Evolutionary conservation across 2,888 invertebrate genomes (phyloP), one percentile per base, ranked within the genome.

Genomic region (Cephus nigrinus): DNA sequence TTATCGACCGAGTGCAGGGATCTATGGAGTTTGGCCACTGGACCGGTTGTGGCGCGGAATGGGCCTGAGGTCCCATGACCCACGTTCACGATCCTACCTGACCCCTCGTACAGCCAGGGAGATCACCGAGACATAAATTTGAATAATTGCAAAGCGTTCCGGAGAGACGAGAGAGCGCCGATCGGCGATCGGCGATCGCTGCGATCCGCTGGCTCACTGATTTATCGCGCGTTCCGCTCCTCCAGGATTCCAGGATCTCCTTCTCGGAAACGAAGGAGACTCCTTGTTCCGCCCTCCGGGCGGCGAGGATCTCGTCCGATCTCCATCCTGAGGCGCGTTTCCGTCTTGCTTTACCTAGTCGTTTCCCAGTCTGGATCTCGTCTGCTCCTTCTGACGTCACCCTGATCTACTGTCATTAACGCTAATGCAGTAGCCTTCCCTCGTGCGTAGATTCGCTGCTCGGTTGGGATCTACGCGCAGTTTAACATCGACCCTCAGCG

Each of bases 381-480:
- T 74, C 76, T 76, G 76, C 36, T 36, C 55, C 73, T 68, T 76
- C 55, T 79, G 72, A 34, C 31, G 40, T 40, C 71, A 71, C 76
- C 12, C 73, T 35, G 40, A 73, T 69, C 73, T 36, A 75, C 23
- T 1, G 55, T 30, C 36, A 55, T 68, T 69, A 69, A 74, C 75
- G 77, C 75, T 55, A 77, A 71, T 73, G 55, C 31, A 36, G 15
- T 4, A 31, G 71, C 31, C n/a, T 71, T 73, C 68, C 73, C 69
- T 78, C 79, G 69, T 71, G 33, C 76, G 36, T 78, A 34, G 33
- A 74, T 77, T 76, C 55, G 68, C 73, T 35, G 55, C 40, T 12
- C 35, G 73, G 69, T 71, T 73, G 80, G 81, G 82, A 82, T 80
- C 79, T 82, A 82, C 82, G 81, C 82, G 75, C 75, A 80, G 80